Percentiles rank a stretch among this genome's conserved stretches.
phyloP scores from a whole-genome alignment of 2,888 invertebrate genomes.

The Actias luna region DNA sequence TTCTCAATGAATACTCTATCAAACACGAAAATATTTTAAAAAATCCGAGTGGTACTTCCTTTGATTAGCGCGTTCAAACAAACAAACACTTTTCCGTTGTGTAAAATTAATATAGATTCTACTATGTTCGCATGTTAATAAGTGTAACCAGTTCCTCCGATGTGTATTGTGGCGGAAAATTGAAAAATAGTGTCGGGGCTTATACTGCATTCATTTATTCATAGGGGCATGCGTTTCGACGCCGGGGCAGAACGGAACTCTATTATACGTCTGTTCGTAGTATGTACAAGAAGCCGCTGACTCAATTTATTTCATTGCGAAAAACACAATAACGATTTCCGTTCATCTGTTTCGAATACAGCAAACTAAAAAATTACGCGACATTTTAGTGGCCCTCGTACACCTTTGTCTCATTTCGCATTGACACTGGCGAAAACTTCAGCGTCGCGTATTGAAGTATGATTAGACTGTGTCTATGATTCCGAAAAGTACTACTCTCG shows the following conservation, averaged over 20 bases:
- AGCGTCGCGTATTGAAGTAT: no score
- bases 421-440: no score
- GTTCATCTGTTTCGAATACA: no score
- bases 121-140: neutral
- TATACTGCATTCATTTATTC: slow-evolving; percentile 72
- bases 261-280: neutral
- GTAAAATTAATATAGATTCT: neutral
- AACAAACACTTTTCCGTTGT: no score
- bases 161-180: slow-evolving; percentile 76
- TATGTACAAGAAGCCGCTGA: neutral
- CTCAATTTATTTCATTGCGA: neutral
- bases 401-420: no score
- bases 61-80: no score
- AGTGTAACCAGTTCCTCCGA: slow-evolving; percentile 49
- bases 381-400: neutral
- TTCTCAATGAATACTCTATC: no score
- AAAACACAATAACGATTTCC: neutral
- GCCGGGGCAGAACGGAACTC: slow-evolving; percentile 19
- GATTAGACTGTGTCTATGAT: no score
- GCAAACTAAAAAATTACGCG: neutral
- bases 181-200: slow-evolving; percentile 65
- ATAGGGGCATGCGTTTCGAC: slow-evolving; percentile 52
- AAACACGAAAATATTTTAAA: no score
- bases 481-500: no score
- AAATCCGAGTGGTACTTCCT: no score